These are phyloP conservation scores for Nymphicus hollandicus DNA, from an alignment of 2,113 vertebrate genomes.

Conservation along the genomic window DNA sequence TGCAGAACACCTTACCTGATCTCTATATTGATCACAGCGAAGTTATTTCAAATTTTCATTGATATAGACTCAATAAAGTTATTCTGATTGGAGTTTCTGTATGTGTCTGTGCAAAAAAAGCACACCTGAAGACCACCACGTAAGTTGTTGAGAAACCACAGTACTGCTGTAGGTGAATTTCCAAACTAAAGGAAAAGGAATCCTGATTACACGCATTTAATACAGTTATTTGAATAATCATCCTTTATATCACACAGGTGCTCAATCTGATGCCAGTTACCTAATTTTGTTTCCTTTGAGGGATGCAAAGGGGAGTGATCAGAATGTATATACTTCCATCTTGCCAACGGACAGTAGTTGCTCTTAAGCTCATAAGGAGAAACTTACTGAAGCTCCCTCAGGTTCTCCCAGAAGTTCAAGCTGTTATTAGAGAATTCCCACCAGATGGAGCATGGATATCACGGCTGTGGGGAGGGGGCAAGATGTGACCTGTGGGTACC, in stretches of 20 bases:
- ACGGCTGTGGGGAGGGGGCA: not conserved
- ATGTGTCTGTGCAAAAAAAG: not conserved
- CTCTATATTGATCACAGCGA: not conserved
- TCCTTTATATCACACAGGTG: not conserved
- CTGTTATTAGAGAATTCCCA: not conserved
- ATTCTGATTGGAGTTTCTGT: not conserved
- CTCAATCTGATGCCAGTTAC: not conserved
- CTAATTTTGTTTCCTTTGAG: not conserved
- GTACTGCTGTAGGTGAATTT: not conserved
- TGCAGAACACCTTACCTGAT: not conserved
- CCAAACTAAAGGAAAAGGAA: not conserved
- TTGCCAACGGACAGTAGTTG: not conserved
- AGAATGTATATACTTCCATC: not conserved
- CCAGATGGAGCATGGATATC: accelerated
- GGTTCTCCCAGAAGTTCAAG: not conserved
- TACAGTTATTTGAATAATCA: not conserved
- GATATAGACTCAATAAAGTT: not conserved
- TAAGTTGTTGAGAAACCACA: not conserved
- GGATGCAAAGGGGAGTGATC: accelerated
- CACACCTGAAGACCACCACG: not conserved
- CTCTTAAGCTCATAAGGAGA: not conserved
- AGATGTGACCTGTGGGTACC: not conserved
- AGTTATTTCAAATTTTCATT: not conserved
- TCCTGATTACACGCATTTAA: not conserved
- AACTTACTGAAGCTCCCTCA: not conserved